Conservation (phyloP, 30 jellyfish, hydroid and myxozoan species). For the Hydractinia symbiolongicarpus region DNA sequence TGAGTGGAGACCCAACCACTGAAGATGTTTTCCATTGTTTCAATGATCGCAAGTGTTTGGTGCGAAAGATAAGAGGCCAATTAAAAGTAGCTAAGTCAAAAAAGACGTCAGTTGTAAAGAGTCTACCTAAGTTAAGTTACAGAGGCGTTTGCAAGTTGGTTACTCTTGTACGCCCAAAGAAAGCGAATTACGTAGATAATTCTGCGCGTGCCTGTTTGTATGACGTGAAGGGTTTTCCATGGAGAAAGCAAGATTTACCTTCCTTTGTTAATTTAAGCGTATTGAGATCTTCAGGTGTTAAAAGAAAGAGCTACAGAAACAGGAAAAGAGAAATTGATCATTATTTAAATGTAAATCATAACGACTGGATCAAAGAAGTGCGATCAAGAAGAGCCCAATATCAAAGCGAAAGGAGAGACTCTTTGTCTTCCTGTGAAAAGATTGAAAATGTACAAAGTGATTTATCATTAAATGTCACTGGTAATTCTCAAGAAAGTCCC, state of each 20-base stretch:
- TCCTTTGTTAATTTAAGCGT: neutral
- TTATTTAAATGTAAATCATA: too few species aligned
- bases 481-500: too few species aligned
- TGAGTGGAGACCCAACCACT: neutral
- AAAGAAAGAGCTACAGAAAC: neutral
- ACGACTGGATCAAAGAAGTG: too few species aligned
- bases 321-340: too few species aligned
- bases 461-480: too few species aligned
- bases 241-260: conserved; percentile 17
- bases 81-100: neutral
- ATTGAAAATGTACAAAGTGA: too few species aligned
- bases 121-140: neutral
- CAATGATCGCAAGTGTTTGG: neutral
- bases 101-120: neutral
- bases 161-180: neutral
- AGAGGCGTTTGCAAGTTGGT: conserved; percentile 25
- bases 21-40: conserved; percentile 14
- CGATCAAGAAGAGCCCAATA: too few species aligned
- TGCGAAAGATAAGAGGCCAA: neutral
- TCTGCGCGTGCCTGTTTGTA: conserved; percentile 13
- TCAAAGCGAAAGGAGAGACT: too few species aligned
- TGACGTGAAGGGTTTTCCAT: neutral
- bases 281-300: neutral
- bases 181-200: conserved; percentile 5
- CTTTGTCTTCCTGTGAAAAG: too few species aligned